Evolutionary conservation across 1,140 invertebrate species (phyloP).

Genomic region (Idris sp.): DNA sequence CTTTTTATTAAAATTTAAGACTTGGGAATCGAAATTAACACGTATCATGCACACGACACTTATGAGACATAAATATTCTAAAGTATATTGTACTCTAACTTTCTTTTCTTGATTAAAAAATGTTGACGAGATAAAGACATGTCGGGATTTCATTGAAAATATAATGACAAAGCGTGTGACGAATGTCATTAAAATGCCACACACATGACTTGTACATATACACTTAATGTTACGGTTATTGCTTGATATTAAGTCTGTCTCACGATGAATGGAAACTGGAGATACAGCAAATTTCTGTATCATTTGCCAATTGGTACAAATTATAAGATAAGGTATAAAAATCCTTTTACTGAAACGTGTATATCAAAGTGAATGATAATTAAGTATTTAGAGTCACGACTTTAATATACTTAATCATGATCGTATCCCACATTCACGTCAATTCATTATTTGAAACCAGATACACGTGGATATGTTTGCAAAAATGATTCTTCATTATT

Average conservation of each 20-base stretch:
- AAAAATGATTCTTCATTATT: background rate
- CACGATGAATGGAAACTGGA: conserved; percentile 5
- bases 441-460: conserved; percentile 4
- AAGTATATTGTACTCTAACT: too few species aligned
- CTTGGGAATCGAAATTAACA: too few species aligned
- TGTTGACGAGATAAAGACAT: background rate
- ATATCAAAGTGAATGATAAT: conserved; percentile 6
- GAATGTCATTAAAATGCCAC: conserved; percentile 8
- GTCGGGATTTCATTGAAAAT: conserved; percentile 1
- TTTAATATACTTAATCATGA: conserved; percentile 5
- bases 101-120: background rate
- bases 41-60: too few species aligned
- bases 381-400: conserved; percentile 15
- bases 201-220: conserved; percentile 8
- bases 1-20: too few species aligned
- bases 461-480: background rate
- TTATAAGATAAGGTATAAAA: conserved; percentile 12
- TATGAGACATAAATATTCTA: too few species aligned
- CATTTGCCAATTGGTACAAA: conserved; percentile 16
- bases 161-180: conserved; percentile 7
- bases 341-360: background rate
- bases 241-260: conserved; percentile 5
- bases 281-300: background rate
- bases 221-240: conserved; percentile 12
- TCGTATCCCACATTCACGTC: background rate